Percentiles rank a stretch among this genome's conserved stretches.
These are phyloP conservation scores for Holcopasites calliopsidis DNA, from an alignment of 1,140 invertebrate species.

Conservation along the genomic window DNA sequence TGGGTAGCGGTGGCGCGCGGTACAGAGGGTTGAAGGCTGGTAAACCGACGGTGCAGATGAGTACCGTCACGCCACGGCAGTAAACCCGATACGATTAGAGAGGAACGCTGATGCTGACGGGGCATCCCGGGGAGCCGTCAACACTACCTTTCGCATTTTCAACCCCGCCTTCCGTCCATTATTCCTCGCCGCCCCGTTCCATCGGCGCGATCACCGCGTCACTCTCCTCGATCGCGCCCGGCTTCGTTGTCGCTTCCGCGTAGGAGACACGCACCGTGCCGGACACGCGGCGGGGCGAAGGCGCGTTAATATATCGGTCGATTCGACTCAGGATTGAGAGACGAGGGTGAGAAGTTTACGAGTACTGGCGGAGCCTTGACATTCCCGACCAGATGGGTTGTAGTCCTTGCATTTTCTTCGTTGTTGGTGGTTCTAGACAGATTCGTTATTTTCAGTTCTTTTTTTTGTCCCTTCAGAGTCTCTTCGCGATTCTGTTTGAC, in stretches of 20 bases:
- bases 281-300: conserved; percentile 2
- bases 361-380: neutral
- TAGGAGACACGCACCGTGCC: conserved; percentile 9
- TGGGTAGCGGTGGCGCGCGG: conserved; percentile 61
- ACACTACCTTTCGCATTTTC: conserved; percentile 69
- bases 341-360: too few species aligned
- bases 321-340: neutral
- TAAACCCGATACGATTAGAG: conserved; percentile 76
- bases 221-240: neutral
- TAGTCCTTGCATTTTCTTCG: too few species aligned
- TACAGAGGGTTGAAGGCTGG: conserved; percentile 61
- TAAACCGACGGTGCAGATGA: conserved; percentile 71
- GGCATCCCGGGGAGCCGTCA: conserved; percentile 77
- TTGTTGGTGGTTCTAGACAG: too few species aligned
- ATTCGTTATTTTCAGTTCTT: too few species aligned
- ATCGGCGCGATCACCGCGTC: neutral
- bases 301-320: neutral
- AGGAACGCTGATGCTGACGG: conserved; percentile 76
- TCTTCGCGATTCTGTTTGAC: too few species aligned
- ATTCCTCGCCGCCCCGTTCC: conserved; percentile 34
- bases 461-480: too few species aligned
- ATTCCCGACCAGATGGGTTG: too few species aligned
- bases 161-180: conserved; percentile 48
- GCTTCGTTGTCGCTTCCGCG: conserved; percentile 14
- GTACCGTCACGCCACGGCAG: conserved; percentile 77